Evolutionary conservation across 1,140 invertebrate genomes (phyloP).

Genomic region (Matsumurasca onukii): DNA sequence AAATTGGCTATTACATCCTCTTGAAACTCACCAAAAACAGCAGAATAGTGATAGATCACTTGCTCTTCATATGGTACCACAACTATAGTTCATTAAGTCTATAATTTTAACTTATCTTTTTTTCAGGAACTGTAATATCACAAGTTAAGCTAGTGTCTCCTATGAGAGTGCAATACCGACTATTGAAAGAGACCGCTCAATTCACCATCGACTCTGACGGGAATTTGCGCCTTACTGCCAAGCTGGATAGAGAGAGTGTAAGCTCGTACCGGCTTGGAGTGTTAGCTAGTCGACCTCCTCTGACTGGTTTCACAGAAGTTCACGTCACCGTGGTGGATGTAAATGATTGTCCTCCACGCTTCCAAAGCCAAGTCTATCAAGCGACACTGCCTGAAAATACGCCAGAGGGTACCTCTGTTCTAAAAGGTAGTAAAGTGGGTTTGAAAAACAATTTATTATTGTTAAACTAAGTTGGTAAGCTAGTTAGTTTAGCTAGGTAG

Average conservation of each 20-base stretch:
- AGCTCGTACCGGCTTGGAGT: slow-evolving; percentile 75
- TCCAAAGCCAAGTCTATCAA: slow-evolving; percentile 61
- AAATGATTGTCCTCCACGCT: slow-evolving; percentile 72
- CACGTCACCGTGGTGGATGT: slow-evolving; percentile 79
- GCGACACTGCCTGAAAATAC: slow-evolving; percentile 79
- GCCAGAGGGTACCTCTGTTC: slow-evolving; percentile 71
- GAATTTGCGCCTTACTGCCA: slow-evolving; percentile 66
- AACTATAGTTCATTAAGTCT: background rate
- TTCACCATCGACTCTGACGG: slow-evolving; percentile 75
- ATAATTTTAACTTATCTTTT: background rate
- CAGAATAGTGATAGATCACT: no score
- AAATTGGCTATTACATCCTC: no score
- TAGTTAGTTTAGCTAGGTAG: no score
- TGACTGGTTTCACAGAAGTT: slow-evolving; percentile 70
- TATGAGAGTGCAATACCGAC: slow-evolving; percentile 60
- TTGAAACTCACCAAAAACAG: no score
- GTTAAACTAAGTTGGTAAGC: background rate
- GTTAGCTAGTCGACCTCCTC: slow-evolving; percentile 71
- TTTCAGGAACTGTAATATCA: slow-evolving; percentile 59
- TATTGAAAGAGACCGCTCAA: slow-evolving; percentile 63
- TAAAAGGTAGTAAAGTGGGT: slow-evolving; percentile 63
- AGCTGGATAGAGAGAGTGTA: slow-evolving; percentile 74
- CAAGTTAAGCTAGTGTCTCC: slow-evolving; percentile 60
- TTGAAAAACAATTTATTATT: background rate
- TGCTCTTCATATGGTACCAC: no score